These are phyloP conservation scores for Knipowitschia caucasica DNA, from an alignment of 2,797 vertebrate genomes.

Conservation along the genomic window DNA sequence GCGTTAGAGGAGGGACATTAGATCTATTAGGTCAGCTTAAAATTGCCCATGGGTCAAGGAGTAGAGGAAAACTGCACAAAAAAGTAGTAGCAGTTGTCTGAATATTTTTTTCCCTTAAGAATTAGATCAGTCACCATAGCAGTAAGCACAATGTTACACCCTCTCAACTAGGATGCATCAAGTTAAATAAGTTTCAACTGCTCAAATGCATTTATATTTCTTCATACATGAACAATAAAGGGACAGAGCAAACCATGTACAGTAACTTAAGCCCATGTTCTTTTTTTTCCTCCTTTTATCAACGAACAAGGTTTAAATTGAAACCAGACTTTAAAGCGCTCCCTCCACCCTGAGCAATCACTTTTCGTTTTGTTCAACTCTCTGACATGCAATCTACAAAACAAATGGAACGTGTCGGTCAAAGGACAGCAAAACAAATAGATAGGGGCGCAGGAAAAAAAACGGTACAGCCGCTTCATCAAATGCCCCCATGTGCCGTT, in stretches of 20 bases:
- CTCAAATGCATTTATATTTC: background rate
- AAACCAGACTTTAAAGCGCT: constrained; percentile 69
- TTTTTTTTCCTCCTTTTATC: constrained; percentile 44
- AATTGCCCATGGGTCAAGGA: too few species aligned
- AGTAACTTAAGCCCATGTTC: constrained; percentile 33
- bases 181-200: too few species aligned
- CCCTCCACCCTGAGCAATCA: constrained; percentile 47
- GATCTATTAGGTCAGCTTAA: too few species aligned
- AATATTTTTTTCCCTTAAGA: background rate
- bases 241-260: constrained; percentile 35
- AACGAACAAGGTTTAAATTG: constrained; percentile 69
- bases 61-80: too few species aligned
- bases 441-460: constrained; percentile 15
- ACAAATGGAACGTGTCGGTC: constrained; percentile 46
- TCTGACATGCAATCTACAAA: constrained; percentile 48
- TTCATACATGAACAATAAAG: constrained; percentile 9
- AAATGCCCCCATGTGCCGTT: too few species aligned
- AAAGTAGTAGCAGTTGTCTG: background rate
- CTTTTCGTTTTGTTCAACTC: constrained; percentile 43
- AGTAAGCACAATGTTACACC: too few species aligned
- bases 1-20: too few species aligned
- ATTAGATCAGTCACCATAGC: background rate
- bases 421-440: constrained; percentile 38
- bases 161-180: too few species aligned
- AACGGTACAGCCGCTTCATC: constrained; percentile 12